phyloP scores from a whole-genome alignment of 2,113 vertebrate species.

The Diphyllodes magnificus region DNA sequence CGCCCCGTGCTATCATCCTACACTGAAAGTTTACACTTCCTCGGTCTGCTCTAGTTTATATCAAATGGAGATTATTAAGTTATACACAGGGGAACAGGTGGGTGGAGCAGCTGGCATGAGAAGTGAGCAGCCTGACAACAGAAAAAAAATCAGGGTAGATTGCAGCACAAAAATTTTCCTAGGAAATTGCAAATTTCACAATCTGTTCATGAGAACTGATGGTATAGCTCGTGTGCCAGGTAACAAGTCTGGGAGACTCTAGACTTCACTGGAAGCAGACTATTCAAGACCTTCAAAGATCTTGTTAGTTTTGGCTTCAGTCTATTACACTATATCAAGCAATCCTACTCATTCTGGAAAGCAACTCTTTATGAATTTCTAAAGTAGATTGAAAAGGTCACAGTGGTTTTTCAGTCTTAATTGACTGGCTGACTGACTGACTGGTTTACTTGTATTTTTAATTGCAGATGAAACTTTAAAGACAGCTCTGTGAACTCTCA shows the following conservation, averaged over 20 bases:
- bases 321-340: conserved; percentile 1
- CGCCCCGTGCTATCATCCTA: conserved; percentile 36
- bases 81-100: conserved; percentile 68
- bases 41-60: conserved; percentile 61
- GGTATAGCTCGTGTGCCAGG: conserved; percentile 32
- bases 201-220: conserved; percentile 59
- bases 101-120: conserved; percentile 73
- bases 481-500: neutral
- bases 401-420: conserved; percentile 41
- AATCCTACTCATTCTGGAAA: conserved; percentile 48
- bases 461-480: conserved; percentile 1
- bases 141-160: conserved; percentile 51
- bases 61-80: conserved; percentile 67
- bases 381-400: conserved; percentile 55
- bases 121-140: conserved; percentile 74
- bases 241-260: conserved; percentile 58
- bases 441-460: neutral
- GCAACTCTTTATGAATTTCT: conserved; percentile 32
- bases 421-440: neutral
- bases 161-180: conserved; percentile 58
- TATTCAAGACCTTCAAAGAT: conserved; percentile 58
- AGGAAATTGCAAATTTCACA: conserved; percentile 65
- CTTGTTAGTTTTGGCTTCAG: conserved; percentile 53
- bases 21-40: conserved; percentile 52
- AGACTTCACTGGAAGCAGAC: conserved; percentile 38